Evolutionary conservation across 1,140 invertebrate genomes (phyloP).

Genomic region (Lepidurus arcticus): DNA sequence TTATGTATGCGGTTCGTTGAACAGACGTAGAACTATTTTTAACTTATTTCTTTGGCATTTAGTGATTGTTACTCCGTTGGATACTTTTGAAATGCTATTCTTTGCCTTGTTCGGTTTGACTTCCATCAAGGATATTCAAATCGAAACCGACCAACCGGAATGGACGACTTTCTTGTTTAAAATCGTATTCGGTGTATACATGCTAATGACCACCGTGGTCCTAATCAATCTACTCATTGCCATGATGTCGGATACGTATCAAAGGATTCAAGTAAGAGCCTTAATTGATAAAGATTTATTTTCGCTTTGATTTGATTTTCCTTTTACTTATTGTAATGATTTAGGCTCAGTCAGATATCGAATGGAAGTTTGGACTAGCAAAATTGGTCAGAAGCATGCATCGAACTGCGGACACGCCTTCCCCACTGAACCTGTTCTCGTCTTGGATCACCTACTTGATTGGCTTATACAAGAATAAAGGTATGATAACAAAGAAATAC

Average conservation of each 20-base stretch:
- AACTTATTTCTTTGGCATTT: constrained; percentile 40
- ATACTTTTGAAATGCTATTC: constrained; percentile 94
- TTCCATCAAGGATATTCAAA: constrained; percentile 61
- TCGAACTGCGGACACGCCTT: constrained; percentile 91
- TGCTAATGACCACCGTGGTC: constrained; percentile 95
- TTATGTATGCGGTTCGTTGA: not conserved
- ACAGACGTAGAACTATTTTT: not conserved
- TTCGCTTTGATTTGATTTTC: not conserved
- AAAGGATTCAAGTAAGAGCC: constrained; percentile 77
- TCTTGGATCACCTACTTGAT: constrained; percentile 82
- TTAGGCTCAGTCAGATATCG: constrained; percentile 97
- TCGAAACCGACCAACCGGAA: constrained; percentile 48
- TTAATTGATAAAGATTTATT: constrained; percentile 6
- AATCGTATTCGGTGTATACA: constrained; percentile 86
- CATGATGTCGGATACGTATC: constrained; percentile 99
- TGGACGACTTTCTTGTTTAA: constrained; percentile 45
- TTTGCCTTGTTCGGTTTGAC: constrained; percentile 96
- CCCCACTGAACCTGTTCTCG: constrained; percentile 91
- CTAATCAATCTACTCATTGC: constrained; percentile 98
- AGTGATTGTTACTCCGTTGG: constrained; percentile 77
- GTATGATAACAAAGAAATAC: constrained; percentile 43
- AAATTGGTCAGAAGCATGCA: constrained; percentile 99
- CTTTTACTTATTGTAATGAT: constrained; percentile 32
- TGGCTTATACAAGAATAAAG: constrained; percentile 68
- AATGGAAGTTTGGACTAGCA: constrained; percentile 99